Evolutionary conservation across 2,797 vertebrate species (phyloP), one percentile per base, ranked within the genome.

Genomic region (Syncerus caffer): DNA sequence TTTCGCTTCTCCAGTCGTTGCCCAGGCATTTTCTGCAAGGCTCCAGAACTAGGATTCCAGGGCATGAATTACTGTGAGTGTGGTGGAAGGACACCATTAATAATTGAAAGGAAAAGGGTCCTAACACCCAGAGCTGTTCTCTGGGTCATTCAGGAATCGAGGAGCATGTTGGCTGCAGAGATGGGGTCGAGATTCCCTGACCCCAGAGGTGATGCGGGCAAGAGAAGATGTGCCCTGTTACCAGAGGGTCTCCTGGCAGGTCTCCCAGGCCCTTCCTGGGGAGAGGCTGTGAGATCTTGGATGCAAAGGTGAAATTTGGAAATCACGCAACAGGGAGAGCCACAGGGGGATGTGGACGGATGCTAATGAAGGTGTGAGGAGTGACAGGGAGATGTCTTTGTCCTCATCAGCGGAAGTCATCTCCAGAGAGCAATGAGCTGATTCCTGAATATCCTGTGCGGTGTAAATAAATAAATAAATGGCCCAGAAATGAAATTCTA

Each of bases 401-500:
- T 92, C 76, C 82, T 95, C 45, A 57, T 50, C 60, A 74, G 71
- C 11, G 84, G 64, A 71, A 50, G 76, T 85, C 93, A 34, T 79
- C 92, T 21, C 87, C 87, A 79, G 86, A 45, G 3, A 82, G 87
- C 93, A 79, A 38, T 80, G 51, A 87, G n/a, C n/a, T 29, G 53
- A 60, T 38, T 62, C 50, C 84, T 7, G 89, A 85, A 57, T 50
- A 80, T 16, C 16, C 14, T 25, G 80, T 45, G 91, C 12, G 4
- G 83, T 51, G 27, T 53, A 86, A 92, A 87, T 90, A 91, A 88
- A 92, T 78, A 92, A 83, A 93, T 58, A 85, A 76, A 47, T 29
- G 10, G 58, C 17, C 67, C 91, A 62, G 74, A 94, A 82, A 96
- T 50, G 93, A 97, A 92, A 95, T 93, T 96, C 86, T 89, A 86